Conservation (phyloP, 2,797 vertebrate genomes). For the Enteromius fasciolatus region DNA sequence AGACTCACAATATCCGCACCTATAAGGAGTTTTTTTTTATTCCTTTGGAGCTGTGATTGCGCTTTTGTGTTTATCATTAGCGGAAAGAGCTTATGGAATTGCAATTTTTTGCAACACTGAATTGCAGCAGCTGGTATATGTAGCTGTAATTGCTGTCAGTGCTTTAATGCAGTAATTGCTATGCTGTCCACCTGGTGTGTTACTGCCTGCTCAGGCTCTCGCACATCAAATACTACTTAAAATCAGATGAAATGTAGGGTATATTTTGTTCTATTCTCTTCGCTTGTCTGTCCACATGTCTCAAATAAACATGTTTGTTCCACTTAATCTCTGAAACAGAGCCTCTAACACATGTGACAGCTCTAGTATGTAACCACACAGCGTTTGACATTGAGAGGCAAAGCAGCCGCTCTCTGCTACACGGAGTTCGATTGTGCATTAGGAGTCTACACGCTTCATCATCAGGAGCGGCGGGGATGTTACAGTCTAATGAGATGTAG, state of each 20-base stretch:
- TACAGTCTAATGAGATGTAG: slow-evolving; percentile 49
- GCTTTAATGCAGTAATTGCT: slow-evolving; percentile 30
- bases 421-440: slow-evolving; percentile 16
- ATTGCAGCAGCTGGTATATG: slow-evolving; percentile 51
- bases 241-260: not conserved
- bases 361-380: slow-evolving; percentile 4
- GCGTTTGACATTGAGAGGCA: not conserved
- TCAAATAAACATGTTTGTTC: slow-evolving; percentile 7
- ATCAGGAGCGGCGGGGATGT: not conserved
- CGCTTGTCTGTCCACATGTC: not conserved
- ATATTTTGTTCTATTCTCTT: not conserved
- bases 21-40: not conserved
- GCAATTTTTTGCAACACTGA: slow-evolving; percentile 29
- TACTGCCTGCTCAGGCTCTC: slow-evolving; percentile 12
- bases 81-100: slow-evolving; percentile 36
- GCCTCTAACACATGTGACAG: not conserved
- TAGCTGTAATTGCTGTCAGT: slow-evolving; percentile 51
- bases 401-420: slow-evolving; percentile 18
- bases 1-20: slow-evolving; percentile 23
- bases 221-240: not conserved
- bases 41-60: not conserved
- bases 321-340: not conserved
- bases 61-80: slow-evolving; percentile 7
- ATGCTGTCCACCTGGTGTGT: slow-evolving; percentile 49
- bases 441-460: slow-evolving; percentile 42